These are phyloP conservation scores for Nerophis lumbriciformis DNA, from an alignment of 2,113 vertebrate species.

Conservation along the genomic window DNA sequence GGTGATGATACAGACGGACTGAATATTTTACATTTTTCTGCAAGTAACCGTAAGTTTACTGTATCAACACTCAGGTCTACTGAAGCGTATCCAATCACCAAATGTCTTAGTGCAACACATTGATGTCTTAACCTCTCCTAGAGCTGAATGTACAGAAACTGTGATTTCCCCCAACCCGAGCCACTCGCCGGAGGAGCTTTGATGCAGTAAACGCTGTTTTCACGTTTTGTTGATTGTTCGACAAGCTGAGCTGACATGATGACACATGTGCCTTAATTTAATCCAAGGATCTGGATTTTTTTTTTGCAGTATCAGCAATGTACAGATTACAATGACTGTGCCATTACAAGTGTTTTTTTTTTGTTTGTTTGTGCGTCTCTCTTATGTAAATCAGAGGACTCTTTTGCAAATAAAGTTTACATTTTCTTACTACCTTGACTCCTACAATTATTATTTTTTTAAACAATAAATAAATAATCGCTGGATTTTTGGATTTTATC, in stretches of 20 bases:
- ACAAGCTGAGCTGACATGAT: conserved; percentile 25
- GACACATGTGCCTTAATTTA: conserved; percentile 43
- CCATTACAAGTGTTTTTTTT: conserved; percentile 58
- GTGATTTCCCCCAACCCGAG: conserved; percentile 56
- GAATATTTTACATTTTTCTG: conserved; percentile 26
- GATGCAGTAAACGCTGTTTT: conserved; percentile 28
- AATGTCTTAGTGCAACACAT: conserved; percentile 72
- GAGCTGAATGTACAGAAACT: conserved; percentile 66
- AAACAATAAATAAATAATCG: background rate
- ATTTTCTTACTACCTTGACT: conserved; percentile 66
- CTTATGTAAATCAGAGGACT: conserved; percentile 66
- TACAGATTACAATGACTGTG: conserved; percentile 68
- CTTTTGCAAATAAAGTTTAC: conserved; percentile 77
- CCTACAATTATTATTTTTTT: no score
- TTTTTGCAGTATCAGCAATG: conserved; percentile 53
- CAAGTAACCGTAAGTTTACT: conserved; percentile 41
- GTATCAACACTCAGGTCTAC: conserved; percentile 65
- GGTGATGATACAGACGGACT: conserved; percentile 25
- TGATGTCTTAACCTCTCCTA: conserved; percentile 71
- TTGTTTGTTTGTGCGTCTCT: conserved; percentile 12
- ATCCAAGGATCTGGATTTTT: conserved; percentile 43
- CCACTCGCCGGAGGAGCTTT: conserved; percentile 36
- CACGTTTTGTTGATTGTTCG: conserved; percentile 45
- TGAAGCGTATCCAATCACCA: conserved; percentile 61
- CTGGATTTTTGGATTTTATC: no score